Conservation (phyloP, 2,113 vertebrate genomes). For the Syngnathoides biaculeatus region DNA sequence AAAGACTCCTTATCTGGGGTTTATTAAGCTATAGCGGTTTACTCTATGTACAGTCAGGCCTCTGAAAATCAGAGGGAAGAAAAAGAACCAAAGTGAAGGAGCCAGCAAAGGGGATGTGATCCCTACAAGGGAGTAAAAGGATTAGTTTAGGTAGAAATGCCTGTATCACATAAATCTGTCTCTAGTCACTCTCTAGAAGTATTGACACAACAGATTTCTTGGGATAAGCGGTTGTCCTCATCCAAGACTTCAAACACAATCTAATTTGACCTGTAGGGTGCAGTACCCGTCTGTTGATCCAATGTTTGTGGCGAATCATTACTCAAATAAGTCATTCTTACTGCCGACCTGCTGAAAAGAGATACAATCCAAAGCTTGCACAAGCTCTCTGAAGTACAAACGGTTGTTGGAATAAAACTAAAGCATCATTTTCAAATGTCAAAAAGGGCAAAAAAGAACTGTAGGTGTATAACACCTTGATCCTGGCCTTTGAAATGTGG, state of each 20-base stretch:
- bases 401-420: neutral
- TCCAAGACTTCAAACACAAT: constrained; percentile 24
- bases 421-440: neutral
- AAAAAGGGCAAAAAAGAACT: neutral
- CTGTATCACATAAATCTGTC: constrained; percentile 42
- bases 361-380: neutral
- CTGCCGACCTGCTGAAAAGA: neutral
- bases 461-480: no score
- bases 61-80: constrained; percentile 39
- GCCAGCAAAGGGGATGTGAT: constrained; percentile 21
- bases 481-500: no score
- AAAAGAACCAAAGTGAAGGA: constrained; percentile 12
- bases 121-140: constrained; percentile 39
- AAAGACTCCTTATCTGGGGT: constrained; percentile 49
- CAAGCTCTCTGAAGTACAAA: neutral
- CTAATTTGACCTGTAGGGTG: constrained; percentile 39
- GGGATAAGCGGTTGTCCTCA: constrained; percentile 37
- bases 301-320: constrained; percentile 21
- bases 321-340: neutral
- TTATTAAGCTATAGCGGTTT: constrained; percentile 44
- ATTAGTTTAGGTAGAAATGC: constrained; percentile 42
- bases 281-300: constrained; percentile 35
- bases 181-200: constrained; percentile 6
- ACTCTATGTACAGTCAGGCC: constrained; percentile 52
- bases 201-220: constrained; percentile 24